Evolutionary conservation across 2,888 invertebrate genomes (phyloP).

Genomic region (Gibbula magus): DNA sequence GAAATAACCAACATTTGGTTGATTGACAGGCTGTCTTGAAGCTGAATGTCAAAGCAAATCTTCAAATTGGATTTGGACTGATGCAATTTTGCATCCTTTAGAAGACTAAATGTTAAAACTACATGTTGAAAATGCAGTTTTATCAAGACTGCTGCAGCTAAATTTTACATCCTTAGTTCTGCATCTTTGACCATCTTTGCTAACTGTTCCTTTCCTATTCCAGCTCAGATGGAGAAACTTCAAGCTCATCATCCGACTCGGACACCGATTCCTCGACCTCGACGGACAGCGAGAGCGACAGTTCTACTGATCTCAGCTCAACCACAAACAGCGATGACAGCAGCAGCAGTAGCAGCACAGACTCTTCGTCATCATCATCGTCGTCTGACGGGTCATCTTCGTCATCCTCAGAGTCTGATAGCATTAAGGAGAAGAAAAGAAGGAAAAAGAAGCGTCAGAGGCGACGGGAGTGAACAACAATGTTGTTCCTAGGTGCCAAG

Average conservation of each 20-base stretch:
- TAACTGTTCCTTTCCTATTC: background rate
- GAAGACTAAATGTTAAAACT: background rate
- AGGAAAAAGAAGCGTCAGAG: background rate
- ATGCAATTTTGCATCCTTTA: background rate
- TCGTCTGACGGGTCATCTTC: slow-evolving; percentile 39
- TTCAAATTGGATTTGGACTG: background rate
- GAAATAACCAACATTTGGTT: no score
- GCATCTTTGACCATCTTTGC: background rate
- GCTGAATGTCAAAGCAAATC: no score
- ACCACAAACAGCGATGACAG: slow-evolving; percentile 33
- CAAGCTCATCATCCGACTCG: slow-evolving; percentile 21
- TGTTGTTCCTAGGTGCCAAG: background rate
- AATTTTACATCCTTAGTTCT: no score
- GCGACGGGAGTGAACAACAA: background rate
- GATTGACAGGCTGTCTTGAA: no score
- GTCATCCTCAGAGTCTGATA: slow-evolving; percentile 31
- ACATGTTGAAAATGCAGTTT: background rate
- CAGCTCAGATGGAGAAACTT: slow-evolving; percentile 43
- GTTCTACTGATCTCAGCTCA: slow-evolving; percentile 14
- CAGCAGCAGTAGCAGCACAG: slow-evolving; percentile 14
- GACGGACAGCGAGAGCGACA: slow-evolving; percentile 33
- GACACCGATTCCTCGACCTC: slow-evolving; percentile 38
- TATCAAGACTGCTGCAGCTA: background rate
- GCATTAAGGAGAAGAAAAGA: slow-evolving; percentile 4
- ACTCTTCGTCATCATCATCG: slow-evolving; percentile 34